These are phyloP conservation scores for Columbina picui DNA, from an alignment of 2,113 vertebrate species.

Conservation along the genomic window DNA sequence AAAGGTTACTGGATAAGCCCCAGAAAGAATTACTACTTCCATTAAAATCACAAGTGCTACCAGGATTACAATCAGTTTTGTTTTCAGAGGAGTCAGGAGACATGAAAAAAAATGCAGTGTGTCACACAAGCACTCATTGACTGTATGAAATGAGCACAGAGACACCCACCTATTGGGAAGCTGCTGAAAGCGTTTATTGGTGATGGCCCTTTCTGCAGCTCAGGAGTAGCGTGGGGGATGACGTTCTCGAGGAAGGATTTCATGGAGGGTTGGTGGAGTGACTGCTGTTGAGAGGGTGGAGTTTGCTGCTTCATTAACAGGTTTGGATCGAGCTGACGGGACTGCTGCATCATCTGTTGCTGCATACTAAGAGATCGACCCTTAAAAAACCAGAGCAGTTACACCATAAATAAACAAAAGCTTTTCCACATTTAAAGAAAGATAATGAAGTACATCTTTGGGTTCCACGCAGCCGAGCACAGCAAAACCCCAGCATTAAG, in stretches of 20 bases:
- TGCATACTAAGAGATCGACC: slow-evolving; percentile 89
- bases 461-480: background rate
- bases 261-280: slow-evolving; percentile 86
- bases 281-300: slow-evolving; percentile 80
- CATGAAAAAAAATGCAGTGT: background rate
- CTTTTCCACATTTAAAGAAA: background rate
- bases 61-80: background rate
- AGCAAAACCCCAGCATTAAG: background rate
- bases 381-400: slow-evolving; percentile 67
- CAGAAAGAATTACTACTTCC: background rate
- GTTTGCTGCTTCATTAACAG: slow-evolving; percentile 89
- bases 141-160: background rate
- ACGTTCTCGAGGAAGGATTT: slow-evolving; percentile 92
- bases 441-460: background rate
- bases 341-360: slow-evolving; percentile 92
- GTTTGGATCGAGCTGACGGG: slow-evolving; percentile 91
- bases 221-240: slow-evolving; percentile 86
- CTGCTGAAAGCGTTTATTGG: slow-evolving; percentile 88
- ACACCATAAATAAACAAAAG: background rate
- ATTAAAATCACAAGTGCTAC: background rate
- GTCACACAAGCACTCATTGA: background rate
- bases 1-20: background rate
- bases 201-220: slow-evolving; percentile 92
- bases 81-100: background rate
- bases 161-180: slow-evolving; percentile 91